Base-by-base conservation (phyloP, 2,797 vertebrate genomes). In the Setipinna tenuifilis region DNA sequence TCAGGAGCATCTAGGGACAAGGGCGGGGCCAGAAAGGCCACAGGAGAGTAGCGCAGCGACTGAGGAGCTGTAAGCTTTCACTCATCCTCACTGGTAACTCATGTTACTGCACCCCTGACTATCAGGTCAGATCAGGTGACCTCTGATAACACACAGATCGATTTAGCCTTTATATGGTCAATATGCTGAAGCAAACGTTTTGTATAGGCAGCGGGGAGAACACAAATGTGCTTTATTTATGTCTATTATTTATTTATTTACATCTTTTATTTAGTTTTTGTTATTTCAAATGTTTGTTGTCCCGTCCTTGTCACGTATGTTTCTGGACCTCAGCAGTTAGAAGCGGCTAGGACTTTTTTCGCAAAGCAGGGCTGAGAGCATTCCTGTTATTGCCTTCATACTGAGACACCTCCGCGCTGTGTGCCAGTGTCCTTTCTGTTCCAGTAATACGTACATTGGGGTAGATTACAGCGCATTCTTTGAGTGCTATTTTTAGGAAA, bases 401-500 rank as follows among this genome's bases (percentile, higher is more conserved):
- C 71, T 9, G 71, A 78, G 71, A 44, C 71, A 78, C 71, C 71
- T 78, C 71, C 71, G 41, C 21, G 50, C 14, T 9, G 50, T 10
- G 35, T 5, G 44, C 19, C 71, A 41, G 41, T 78, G 71, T 44
- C 71, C 31, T 14, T 9, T 78, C 31, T 44, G 7, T 7, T 19
- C 71, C 71, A 19, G 19, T 78, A 44, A 78, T 78, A 78, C 44
- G 17, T 44, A 10, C 71, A 21, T 44, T 35, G 28, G 17, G 71
- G 10, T 41, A 21, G 35, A 78, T 44, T 78, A 78, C 71, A 78
- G 35, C 19, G 19, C 68, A 14, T 14, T 71, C 31, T 17, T 35
- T 71, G 68, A 31, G 17, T 75, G 28, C 68, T 75, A 75, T 75
- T 75, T 75, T 35, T 35, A 75, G 31, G 31, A 35, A 19, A 75